phyloP scores from a whole-genome alignment of 2,888 invertebrate species.

The Pollenia amentaria region DNA sequence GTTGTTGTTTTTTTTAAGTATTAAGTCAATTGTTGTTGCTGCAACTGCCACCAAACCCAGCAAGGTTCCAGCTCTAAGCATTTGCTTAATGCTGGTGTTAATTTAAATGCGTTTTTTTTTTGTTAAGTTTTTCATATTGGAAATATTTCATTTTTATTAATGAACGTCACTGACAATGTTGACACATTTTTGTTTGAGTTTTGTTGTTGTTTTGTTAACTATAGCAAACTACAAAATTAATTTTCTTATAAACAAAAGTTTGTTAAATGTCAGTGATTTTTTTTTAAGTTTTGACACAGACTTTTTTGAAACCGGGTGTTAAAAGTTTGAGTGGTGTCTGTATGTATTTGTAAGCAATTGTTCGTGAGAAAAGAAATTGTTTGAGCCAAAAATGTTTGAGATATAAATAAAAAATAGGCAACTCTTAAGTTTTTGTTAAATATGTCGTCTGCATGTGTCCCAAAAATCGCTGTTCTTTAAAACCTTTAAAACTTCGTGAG shows the following conservation, averaged over 20 bases:
- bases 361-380: no score
- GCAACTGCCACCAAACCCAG: background rate
- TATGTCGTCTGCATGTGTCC: no score
- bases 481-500: background rate
- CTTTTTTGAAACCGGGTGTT: constrained; percentile 50
- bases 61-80: background rate
- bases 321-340: background rate
- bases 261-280: constrained; percentile 50
- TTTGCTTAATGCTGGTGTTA: constrained; percentile 51
- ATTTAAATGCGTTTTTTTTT: constrained; percentile 65
- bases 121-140: constrained; percentile 23
- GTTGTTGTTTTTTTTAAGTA: constrained; percentile 22
- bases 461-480: background rate
- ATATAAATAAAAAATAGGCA: no score
- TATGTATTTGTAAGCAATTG: background rate
- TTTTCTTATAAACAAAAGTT: background rate
- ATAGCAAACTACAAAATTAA: background rate
- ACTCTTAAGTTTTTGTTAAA: no score
- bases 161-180: constrained; percentile 58
- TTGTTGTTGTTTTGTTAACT: constrained; percentile 21
- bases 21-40: constrained; percentile 42
- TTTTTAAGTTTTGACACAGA: constrained; percentile 35
- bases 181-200: constrained; percentile 58
- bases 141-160: constrained; percentile 68
- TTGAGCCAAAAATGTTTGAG: no score